phyloP scores from a whole-genome alignment of 2,888 invertebrate species.

The Plagodis pulveraria region DNA sequence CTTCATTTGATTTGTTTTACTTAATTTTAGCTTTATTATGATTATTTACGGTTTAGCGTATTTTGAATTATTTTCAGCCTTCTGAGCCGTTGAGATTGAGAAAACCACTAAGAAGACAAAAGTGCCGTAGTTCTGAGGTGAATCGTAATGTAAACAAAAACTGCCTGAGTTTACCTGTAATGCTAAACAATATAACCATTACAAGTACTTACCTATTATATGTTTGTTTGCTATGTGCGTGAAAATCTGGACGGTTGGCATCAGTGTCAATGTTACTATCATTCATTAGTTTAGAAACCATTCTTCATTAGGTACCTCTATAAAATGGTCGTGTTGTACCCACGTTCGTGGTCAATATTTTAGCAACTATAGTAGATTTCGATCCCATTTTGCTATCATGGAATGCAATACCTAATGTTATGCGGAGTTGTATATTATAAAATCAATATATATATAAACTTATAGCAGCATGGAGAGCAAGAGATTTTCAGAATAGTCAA shows the following conservation, averaged over 20 bases:
- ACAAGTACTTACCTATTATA: constrained; percentile 1
- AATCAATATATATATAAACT: constrained; percentile 1
- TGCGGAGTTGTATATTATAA: constrained; percentile 1
- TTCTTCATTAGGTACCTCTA: background rate
- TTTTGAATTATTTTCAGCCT: constrained; percentile 57
- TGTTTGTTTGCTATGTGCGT: constrained; percentile 15
- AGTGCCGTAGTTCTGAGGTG: constrained; percentile 82
- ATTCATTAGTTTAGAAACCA: constrained; percentile 25
- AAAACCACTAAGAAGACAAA: constrained; percentile 78
- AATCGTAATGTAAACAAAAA: constrained; percentile 41
- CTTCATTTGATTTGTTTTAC: constrained; percentile 1
- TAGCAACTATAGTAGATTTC: constrained; percentile 6
- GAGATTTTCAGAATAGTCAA: constrained; percentile 8
- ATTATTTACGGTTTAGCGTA: constrained; percentile 45
- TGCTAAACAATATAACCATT: constrained; percentile 5
- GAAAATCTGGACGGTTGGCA: constrained; percentile 3
- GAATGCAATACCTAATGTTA: constrained; percentile 18
- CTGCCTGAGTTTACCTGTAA: constrained; percentile 23
- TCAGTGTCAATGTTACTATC: constrained; percentile 1
- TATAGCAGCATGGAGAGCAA: constrained; percentile 19
- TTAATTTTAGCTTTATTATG: constrained; percentile 16
- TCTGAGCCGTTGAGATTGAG: constrained; percentile 68
- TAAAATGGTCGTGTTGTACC: background rate
- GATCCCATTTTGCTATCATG: constrained; percentile 3
- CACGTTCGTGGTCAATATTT: background rate